Evolutionary conservation across 2,888 invertebrate species (phyloP).

Genomic region (Drosophila siamana): DNA sequence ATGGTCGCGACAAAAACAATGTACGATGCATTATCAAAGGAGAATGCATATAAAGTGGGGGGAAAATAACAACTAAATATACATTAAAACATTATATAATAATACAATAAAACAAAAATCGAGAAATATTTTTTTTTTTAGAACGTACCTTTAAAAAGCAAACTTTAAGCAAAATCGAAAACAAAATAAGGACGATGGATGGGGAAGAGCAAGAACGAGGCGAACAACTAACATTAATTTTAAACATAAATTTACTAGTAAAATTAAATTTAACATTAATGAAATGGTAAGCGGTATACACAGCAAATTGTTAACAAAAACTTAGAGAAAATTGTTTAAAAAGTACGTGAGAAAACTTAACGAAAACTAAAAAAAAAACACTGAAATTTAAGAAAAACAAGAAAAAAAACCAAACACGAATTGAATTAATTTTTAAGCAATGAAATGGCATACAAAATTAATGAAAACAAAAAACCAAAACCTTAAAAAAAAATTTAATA

Average conservation of each 20-base stretch:
- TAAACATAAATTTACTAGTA: slow-evolving; percentile 73
- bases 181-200: slow-evolving; percentile 17
- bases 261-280: slow-evolving; percentile 65
- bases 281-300: slow-evolving; percentile 54
- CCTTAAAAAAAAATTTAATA: slow-evolving; percentile 51
- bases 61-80: slow-evolving; percentile 55
- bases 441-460: slow-evolving; percentile 20
- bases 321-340: slow-evolving; percentile 63
- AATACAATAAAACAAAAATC: slow-evolving; percentile 9
- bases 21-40: slow-evolving; percentile 15
- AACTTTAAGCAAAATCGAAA: slow-evolving; percentile 33
- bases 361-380: slow-evolving; percentile 29
- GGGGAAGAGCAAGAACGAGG: slow-evolving; percentile 16
- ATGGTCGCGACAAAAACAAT: slow-evolving; percentile 41
- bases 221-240: slow-evolving; percentile 74
- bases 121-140: slow-evolving; percentile 68
- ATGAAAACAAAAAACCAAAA: slow-evolving; percentile 5
- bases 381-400: slow-evolving; percentile 16
- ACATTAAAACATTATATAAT: slow-evolving; percentile 55
- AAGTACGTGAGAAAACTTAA: slow-evolving; percentile 32
- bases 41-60: slow-evolving; percentile 13
- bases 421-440: slow-evolving; percentile 57
- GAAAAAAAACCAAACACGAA: slow-evolving; percentile 39
- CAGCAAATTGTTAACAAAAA: slow-evolving; percentile 68
- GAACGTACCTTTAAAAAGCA: slow-evolving; percentile 71